These are phyloP conservation scores for Rhodeus uyekii DNA, from an alignment of 2,797 vertebrate species.

Conservation along the genomic window DNA sequence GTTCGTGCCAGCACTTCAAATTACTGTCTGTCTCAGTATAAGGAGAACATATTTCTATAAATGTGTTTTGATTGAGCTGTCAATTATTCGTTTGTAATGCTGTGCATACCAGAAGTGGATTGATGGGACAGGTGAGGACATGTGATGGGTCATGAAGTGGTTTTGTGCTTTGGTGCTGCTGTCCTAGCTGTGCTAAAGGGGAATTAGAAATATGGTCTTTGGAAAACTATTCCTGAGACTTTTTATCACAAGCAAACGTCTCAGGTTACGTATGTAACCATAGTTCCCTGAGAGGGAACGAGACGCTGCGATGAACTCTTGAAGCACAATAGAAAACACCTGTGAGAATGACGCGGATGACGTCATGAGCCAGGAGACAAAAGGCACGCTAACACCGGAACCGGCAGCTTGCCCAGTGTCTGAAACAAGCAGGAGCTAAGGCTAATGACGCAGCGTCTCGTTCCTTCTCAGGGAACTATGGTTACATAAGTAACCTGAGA, in stretches of 20 bases:
- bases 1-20: constrained; percentile 15
- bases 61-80: constrained; percentile 18
- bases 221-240: constrained; percentile 5
- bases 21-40: background rate
- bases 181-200: constrained; percentile 10
- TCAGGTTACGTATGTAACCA: no score
- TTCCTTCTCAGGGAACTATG: no score
- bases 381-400: no score
- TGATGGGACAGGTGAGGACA: background rate
- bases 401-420: no score
- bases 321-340: no score
- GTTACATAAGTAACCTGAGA: no score
- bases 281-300: no score
- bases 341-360: no score
- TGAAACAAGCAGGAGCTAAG: no score
- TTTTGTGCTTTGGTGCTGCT: background rate
- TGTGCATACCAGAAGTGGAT: background rate
- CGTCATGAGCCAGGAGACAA: no score
- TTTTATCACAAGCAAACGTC: constrained; percentile 36
- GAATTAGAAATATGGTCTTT: background rate
- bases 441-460: no score
- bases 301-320: no score
- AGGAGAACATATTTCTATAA: background rate
- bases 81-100: background rate
- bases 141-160: background rate